Evolutionary conservation across 2,113 vertebrate genomes (phyloP).

Genomic region (Terrapene triunguis): DNA sequence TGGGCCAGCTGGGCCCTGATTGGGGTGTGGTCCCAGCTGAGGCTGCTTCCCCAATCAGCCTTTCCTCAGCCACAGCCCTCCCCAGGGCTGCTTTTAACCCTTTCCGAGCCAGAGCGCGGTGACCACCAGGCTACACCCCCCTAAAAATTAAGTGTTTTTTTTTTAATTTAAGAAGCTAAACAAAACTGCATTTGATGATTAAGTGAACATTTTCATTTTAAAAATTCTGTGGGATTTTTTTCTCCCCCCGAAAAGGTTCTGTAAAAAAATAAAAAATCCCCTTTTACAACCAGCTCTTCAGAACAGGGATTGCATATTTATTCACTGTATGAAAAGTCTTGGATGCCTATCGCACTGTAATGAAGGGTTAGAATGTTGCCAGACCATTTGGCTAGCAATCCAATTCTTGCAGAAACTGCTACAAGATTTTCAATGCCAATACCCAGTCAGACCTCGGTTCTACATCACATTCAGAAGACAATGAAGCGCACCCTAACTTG

Average conservation of each 20-base stretch:
- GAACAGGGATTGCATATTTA: no score
- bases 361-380: no score
- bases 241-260: not conserved
- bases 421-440: not conserved
- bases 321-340: no score
- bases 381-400: not conserved
- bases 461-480: not conserved
- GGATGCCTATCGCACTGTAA: no score
- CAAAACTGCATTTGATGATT: not conserved
- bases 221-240: not conserved
- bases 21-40: no score
- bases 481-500: accelerated
- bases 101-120: no score
- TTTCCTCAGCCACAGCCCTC: no score
- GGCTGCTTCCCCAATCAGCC: no score
- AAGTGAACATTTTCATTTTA: not conserved
- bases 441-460: not conserved
- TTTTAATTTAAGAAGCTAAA: not conserved
- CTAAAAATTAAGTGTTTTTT: not conserved
- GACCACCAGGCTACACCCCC: no score
- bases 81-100: no score
- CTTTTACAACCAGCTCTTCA: not conserved
- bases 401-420: not conserved
- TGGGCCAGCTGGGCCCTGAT: no score
- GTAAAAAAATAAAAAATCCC: not conserved